Percentiles rank a stretch among this genome's conserved stretches.
phyloP scores from a whole-genome alignment of 2,113 vertebrate species.

The Peromyscus polionotus region DNA sequence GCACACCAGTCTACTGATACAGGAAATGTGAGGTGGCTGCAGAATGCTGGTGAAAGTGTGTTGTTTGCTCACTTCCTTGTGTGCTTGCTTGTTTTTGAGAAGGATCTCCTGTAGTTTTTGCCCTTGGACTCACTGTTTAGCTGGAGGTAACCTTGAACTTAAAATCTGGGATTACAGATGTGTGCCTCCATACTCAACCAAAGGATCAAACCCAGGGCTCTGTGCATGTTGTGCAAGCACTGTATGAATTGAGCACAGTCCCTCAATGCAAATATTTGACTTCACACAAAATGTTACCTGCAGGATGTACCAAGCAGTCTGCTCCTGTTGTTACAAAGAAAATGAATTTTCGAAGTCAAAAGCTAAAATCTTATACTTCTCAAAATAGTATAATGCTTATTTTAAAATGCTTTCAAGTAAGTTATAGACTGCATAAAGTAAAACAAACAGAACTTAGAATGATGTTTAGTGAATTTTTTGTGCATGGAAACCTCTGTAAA shows the following conservation, averaged over 20 bases:
- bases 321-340: not conserved
- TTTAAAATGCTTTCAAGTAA: conserved; percentile 29
- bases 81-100: not conserved
- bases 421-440: not conserved
- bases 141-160: not conserved
- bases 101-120: not conserved
- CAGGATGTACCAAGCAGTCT: not conserved
- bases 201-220: not conserved
- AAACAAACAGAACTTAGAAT: not conserved
- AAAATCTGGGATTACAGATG: not conserved
- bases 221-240: not conserved
- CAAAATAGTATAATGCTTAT: not conserved
- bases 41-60: not conserved
- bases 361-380: conserved; percentile 24
- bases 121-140: too few species aligned
- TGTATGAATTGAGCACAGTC: not conserved
- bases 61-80: not conserved
- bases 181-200: not conserved
- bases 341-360: not conserved
- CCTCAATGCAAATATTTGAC: not conserved
- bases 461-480: not conserved
- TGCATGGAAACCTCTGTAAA: not conserved
- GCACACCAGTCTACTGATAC: not conserved
- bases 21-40: not conserved
- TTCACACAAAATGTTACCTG: not conserved